phyloP scores from a whole-genome alignment of 2,797 vertebrate genomes.

The Manis javanica region DNA sequence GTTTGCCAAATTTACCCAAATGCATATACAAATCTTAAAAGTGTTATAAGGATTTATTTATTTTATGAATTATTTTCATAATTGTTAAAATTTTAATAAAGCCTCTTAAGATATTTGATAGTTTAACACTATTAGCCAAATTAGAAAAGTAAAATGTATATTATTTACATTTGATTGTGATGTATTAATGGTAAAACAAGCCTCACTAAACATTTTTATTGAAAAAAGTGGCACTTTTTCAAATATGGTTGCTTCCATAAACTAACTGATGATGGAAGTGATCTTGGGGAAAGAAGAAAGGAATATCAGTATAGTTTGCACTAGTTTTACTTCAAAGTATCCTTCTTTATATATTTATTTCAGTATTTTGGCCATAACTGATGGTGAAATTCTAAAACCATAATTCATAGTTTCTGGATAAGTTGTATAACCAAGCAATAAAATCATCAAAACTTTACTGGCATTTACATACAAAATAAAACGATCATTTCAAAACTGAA shows the following conservation, averaged over 20 bases:
- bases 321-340: not conserved
- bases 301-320: not conserved
- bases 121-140: not conserved
- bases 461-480: not conserved
- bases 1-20: not conserved
- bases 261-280: not conserved
- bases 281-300: not conserved
- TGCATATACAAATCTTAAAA: not conserved
- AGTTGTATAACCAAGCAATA: not conserved
- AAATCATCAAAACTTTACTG: not conserved
- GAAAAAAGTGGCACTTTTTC: not conserved
- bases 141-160: not conserved
- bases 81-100: not conserved
- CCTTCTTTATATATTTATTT: not conserved
- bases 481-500: not conserved
- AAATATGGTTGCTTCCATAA: not conserved
- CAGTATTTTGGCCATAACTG: not conserved
- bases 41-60: not conserved
- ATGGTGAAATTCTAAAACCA: not conserved
- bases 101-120: not conserved
- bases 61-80: not conserved
- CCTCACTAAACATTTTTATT: not conserved
- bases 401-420: not conserved
- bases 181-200: not conserved
- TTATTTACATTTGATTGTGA: not conserved